A percentile compares a stretch with the other conserved stretches of the same genome.
phyloP scores from a whole-genome alignment of 2,113 vertebrate genomes.

The Empidonax traillii region DNA sequence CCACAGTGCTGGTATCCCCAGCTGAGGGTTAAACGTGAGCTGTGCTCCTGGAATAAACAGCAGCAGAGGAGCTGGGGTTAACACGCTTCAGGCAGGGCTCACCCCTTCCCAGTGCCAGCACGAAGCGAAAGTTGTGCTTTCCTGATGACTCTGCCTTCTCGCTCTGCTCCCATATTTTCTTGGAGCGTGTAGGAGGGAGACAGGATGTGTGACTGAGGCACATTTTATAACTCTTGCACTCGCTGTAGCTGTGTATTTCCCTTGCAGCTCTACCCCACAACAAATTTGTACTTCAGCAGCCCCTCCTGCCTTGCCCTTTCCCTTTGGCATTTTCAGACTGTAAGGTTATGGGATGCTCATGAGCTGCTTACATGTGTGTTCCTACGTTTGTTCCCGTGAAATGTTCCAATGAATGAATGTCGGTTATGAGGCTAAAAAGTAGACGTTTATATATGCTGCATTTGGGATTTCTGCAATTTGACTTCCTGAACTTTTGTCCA shows the following conservation, averaged over 20 bases:
- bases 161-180: constrained; percentile 1
- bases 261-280: not conserved
- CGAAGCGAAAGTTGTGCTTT: not conserved
- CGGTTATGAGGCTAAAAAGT: not conserved
- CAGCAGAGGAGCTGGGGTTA: not conserved
- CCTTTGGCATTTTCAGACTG: not conserved
- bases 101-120: not conserved
- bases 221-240: not conserved
- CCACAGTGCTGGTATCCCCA: not conserved
- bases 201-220: constrained; percentile 26
- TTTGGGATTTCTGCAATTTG: not conserved
- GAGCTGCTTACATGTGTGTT: constrained; percentile 12
- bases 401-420: not conserved
- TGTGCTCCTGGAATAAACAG: not conserved
- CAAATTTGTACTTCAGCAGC: not conserved
- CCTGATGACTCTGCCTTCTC: not conserved
- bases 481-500: not conserved
- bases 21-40: not conserved
- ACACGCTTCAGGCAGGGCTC: not conserved
- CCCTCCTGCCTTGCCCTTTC: not conserved
- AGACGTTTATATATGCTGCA: not conserved
- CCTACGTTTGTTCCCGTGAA: not conserved
- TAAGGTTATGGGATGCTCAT: constrained; percentile 14
- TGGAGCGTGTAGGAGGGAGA: constrained; percentile 7
- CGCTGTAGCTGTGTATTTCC: not conserved